Conservation (phyloP, 2,113 vertebrate species). For the Lophochroa leadbeateri region DNA sequence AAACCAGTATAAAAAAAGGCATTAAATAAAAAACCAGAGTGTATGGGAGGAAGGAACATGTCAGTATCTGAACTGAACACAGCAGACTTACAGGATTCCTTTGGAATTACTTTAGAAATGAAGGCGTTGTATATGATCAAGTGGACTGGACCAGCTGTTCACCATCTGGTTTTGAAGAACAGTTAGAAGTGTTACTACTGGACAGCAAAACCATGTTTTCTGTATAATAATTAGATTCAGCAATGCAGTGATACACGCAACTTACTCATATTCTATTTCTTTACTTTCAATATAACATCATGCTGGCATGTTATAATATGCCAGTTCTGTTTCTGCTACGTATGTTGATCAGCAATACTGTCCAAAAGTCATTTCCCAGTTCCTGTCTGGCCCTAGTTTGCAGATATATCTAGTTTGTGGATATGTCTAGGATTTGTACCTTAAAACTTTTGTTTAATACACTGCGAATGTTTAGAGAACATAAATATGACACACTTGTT, state of each 20-base stretch:
- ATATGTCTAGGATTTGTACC: background rate
- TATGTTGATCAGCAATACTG: background rate
- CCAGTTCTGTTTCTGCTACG: background rate
- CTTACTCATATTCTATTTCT: background rate
- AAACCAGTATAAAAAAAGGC: too few relatives aligned
- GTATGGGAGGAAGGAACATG: accelerated
- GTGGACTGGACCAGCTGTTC: background rate
- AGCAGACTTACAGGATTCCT: background rate
- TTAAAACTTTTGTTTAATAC: background rate
- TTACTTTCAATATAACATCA: background rate
- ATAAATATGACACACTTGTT: background rate
- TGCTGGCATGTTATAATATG: background rate
- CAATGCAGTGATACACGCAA: background rate
- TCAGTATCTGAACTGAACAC: background rate
- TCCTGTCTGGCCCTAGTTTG: background rate
- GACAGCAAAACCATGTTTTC: background rate
- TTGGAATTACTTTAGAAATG: background rate
- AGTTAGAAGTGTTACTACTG: background rate
- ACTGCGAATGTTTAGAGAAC: background rate
- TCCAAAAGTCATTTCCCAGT: background rate
- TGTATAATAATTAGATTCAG: background rate
- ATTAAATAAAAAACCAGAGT: too few relatives aligned
- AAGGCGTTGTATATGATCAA: background rate
- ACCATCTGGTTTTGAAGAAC: background rate
- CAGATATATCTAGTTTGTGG: background rate